These are phyloP conservation scores for Drosophila sp. DNA, from an alignment of 1,140 invertebrate species.

Conservation along the genomic window DNA sequence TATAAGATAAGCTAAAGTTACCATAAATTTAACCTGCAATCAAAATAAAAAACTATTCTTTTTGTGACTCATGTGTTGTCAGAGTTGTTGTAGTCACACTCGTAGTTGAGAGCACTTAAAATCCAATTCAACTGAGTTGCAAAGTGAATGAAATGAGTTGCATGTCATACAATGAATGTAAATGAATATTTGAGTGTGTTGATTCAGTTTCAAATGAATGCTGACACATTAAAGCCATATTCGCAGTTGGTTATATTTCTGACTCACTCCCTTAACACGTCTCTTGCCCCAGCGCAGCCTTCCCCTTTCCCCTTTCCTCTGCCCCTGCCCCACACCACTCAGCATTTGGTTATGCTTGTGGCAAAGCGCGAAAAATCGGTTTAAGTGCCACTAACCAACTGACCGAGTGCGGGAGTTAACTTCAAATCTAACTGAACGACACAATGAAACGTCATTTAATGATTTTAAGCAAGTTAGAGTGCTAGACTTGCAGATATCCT, in stretches of 20 bases:
- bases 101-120: constrained; percentile 1
- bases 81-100: neutral
- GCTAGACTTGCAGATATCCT: neutral
- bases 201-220: constrained; percentile 18
- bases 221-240: constrained; percentile 24
- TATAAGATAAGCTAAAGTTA: constrained; percentile 5
- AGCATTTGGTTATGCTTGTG: neutral
- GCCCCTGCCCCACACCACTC: too few relatives aligned
- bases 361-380: constrained; percentile 5
- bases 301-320: neutral
- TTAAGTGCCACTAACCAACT: constrained; percentile 47
- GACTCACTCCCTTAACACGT: constrained; percentile 11
- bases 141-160: constrained; percentile 6
- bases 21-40: neutral
- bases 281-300: neutral
- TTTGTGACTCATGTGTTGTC: constrained; percentile 5
- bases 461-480: neutral
- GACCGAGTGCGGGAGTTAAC: constrained; percentile 42
- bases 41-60: constrained; percentile 4
- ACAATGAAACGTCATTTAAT: constrained; percentile 21
- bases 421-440: constrained; percentile 20
- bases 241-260: too few relatives aligned
- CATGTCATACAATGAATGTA: constrained; percentile 20
- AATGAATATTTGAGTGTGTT: constrained; percentile 15
- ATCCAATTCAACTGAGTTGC: constrained; percentile 4